phyloP scores from a whole-genome alignment of 2,113 vertebrate species.

The Dendrocopos noguchii region DNA sequence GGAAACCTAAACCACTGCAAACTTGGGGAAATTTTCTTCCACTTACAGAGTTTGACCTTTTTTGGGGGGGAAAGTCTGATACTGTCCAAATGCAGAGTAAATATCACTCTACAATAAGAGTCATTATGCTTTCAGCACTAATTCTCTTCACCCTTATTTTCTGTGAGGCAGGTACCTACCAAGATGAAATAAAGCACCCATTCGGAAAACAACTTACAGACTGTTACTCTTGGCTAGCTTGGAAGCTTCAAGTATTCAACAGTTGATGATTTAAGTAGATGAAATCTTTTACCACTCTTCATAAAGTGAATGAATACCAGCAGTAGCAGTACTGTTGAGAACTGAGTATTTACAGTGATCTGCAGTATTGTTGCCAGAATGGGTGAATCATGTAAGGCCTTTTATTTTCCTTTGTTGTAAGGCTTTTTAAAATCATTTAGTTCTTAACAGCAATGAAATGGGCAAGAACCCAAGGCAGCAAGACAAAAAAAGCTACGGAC shows the following conservation, averaged over 20 bases:
- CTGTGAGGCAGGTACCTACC: not conserved
- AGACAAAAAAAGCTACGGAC: not conserved
- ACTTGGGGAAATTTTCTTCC: not conserved
- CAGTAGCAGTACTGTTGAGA: not conserved
- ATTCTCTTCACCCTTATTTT: not conserved
- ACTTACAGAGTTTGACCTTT: not conserved
- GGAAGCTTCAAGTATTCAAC: not conserved
- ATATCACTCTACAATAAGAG: not conserved
- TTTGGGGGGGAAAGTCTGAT: not conserved
- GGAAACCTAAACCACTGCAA: not conserved
- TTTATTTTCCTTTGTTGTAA: not conserved
- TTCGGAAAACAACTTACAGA: not conserved
- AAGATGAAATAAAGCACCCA: not conserved
- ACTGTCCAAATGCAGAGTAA: not conserved
- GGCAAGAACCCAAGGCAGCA: not conserved
- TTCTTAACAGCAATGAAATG: not conserved
- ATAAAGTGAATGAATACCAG: not conserved
- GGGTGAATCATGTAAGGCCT: not conserved
- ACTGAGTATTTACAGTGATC: not conserved
- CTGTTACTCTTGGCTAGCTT: not conserved
- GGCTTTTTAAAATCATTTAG: not conserved
- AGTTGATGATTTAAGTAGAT: not conserved
- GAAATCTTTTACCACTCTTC: not conserved
- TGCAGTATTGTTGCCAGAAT: not conserved
- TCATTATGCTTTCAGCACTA: not conserved